Base-by-base conservation (phyloP, 1,140 invertebrate genomes). In the Rhagoletis zephyria region DNA sequence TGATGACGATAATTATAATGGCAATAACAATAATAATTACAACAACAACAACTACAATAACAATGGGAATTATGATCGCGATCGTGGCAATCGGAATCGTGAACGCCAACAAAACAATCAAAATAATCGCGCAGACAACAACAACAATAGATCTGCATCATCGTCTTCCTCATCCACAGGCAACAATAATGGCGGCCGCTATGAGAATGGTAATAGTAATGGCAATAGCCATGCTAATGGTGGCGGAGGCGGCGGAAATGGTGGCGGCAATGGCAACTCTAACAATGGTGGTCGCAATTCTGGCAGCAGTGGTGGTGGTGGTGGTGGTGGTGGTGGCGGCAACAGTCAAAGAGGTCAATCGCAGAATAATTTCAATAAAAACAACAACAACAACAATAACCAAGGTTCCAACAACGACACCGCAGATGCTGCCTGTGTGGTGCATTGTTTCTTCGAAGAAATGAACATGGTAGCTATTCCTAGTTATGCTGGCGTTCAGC, bases 371-470 rank as follows among this genome's bases (percentile, higher is more conserved):
- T 87, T 87, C 77, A 90, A 89, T 60, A 89, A 89, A 30, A 89
- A 88, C 87, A 88, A 87, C n/a, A 87, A 87, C n/a, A 87, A 85
- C 85, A 85, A 67, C 19, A 86, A 86, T 10, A 87, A 77, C 30
- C 86, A 85, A n/a, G 81, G 77, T 74, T 48, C 67, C 16, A 87
- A 87, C 0, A 81, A 85, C 19, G 87, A 77, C 63, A 64, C 63
- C n/a, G 87, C 60, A 3, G 89, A 89, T 87, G 64, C 74, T 19
- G 81, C 92, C 4, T 95, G 94, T 88, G 93, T 94, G 4, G 89
- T 94, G 51, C 94, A 94, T 88, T 95, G 94, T 87, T 94, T 95
- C 88, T 92, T 95, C 88, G 93, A 94, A 88, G 93, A 94, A 88
- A 89, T 94, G 88, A 93, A 94, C 88, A 94, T 94, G 94, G 94